Conservation (phyloP, 2,888 invertebrate species). For the Polydrusus pterygomalis region DNA sequence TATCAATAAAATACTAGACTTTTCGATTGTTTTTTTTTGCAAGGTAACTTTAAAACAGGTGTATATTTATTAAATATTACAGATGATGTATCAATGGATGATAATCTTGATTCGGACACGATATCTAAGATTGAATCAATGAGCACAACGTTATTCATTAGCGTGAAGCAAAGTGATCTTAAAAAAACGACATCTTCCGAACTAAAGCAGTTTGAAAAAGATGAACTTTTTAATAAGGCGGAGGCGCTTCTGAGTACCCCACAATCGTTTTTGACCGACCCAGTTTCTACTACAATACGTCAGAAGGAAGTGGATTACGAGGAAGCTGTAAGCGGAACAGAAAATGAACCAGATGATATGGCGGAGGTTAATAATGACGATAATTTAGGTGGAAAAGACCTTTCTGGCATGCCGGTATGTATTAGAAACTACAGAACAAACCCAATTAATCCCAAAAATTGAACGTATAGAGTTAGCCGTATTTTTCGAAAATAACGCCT, state of each 20-base stretch:
- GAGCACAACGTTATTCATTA: conserved; percentile 41
- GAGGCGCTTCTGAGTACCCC: conserved; percentile 41
- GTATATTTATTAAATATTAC: background rate
- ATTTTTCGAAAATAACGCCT: no score
- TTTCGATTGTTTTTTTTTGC: no score
- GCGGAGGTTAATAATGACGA: background rate
- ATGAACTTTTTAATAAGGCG: conserved; percentile 42
- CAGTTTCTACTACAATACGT: background rate
- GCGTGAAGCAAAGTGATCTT: conserved; percentile 20
- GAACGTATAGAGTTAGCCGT: no score
- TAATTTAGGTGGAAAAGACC: conserved; percentile 20
- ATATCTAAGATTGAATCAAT: conserved; percentile 36
- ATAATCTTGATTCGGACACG: conserved; percentile 20
- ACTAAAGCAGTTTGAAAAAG: conserved; percentile 32
- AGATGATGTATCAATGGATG: background rate
- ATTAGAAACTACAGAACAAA: no score
- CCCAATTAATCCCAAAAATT: no score
- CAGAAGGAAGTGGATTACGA: conserved; percentile 17
- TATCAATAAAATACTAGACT: no score
- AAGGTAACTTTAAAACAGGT: no score
- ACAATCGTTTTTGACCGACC: conserved; percentile 36
- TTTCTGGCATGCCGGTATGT: conserved; percentile 20
- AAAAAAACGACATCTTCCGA: conserved; percentile 34
- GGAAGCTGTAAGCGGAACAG: conserved; percentile 25
- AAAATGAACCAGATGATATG: background rate